Conservation (phyloP, 2,797 vertebrate genomes). For the Synaphobranchus kaupii region DNA sequence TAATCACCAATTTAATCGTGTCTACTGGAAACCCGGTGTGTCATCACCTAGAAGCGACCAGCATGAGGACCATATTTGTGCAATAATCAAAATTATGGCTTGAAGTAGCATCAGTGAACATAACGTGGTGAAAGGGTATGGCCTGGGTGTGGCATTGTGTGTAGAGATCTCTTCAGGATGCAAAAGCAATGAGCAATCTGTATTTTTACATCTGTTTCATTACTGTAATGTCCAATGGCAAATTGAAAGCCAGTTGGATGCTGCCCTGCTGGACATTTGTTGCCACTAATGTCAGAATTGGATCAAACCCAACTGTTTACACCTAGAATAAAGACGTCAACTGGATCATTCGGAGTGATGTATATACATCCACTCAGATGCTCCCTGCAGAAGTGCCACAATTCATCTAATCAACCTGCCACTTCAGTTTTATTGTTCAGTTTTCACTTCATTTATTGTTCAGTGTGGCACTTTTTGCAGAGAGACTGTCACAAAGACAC, state of each 20-base stretch:
- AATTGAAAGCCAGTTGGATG: neutral
- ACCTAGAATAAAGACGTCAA: too few relatives aligned
- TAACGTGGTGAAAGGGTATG: neutral
- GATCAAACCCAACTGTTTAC: neutral
- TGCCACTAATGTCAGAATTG: neutral
- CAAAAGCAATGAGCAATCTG: neutral
- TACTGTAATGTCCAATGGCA: neutral
- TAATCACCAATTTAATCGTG: neutral
- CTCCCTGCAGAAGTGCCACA: neutral
- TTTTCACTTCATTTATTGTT: too few relatives aligned
- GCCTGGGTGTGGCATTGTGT: neutral
- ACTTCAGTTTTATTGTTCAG: neutral
- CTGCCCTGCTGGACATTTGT: neutral
- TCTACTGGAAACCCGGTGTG: neutral
- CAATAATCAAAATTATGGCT: neutral
- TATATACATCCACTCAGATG: neutral
- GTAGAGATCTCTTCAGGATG: too few relatives aligned
- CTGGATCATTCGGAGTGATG: too few relatives aligned
- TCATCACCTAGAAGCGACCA: neutral
- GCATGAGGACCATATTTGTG: neutral
- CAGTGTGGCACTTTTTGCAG: neutral
- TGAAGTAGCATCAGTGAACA: neutral
- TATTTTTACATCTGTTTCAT: neutral
- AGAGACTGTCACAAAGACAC: neutral
- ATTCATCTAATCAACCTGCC: neutral